Conservation (phyloP, 2,797 vertebrate species). For the Limnodromus scolopaceus region DNA sequence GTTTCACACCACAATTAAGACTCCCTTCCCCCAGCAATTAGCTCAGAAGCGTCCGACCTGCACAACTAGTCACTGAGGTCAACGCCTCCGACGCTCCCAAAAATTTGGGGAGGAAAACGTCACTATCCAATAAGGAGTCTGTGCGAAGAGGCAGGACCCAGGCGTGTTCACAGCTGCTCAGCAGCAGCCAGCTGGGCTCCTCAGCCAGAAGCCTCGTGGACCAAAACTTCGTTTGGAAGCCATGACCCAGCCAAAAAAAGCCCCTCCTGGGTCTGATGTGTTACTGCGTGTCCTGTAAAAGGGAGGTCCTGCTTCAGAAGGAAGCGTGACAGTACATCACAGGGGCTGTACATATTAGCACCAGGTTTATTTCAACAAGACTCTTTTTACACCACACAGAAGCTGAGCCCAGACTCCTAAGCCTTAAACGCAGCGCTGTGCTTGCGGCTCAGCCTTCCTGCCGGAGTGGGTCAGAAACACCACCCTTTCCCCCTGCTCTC, state of each 20-base stretch:
- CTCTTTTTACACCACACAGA: background rate
- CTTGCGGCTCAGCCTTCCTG: background rate
- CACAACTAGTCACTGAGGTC: background rate
- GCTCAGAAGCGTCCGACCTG: background rate
- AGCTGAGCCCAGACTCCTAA: background rate
- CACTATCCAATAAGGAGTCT: background rate
- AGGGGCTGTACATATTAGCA: conserved; percentile 42
- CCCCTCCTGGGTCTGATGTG: background rate
- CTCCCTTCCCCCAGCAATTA: background rate
- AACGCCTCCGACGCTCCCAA: background rate
- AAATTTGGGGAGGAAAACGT: background rate
- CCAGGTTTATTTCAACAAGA: conserved; percentile 31
- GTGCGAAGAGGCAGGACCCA: background rate
- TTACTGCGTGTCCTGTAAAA: background rate
- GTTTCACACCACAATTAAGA: conserved; percentile 1
- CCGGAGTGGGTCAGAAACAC: background rate
- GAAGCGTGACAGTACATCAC: background rate
- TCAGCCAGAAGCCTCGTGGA: background rate
- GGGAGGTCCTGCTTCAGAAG: conserved; percentile 33
- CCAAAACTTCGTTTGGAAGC: background rate
- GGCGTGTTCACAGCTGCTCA: rapidly evolving
- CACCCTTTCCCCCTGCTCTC: background rate
- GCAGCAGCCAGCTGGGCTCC: background rate
- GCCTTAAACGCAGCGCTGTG: background rate
- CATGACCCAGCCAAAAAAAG: background rate